Evolutionary conservation across 1,140 invertebrate genomes (phyloP).

Genomic region (Steinernema feltiae): DNA sequence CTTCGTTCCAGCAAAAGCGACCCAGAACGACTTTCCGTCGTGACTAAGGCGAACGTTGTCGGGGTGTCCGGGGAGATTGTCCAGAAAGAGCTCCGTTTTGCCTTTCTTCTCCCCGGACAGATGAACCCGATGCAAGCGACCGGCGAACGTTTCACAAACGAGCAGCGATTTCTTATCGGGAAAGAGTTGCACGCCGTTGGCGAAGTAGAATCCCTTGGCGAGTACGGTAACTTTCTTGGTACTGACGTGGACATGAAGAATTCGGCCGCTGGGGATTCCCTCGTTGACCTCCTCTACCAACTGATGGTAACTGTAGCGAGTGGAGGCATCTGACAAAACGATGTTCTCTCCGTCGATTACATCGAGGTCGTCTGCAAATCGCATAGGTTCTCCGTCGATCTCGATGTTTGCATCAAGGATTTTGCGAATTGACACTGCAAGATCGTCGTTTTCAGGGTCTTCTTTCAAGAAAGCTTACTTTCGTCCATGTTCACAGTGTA

Average conservation of each 20-base stretch:
- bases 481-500: constrained; percentile 45
- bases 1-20: constrained; percentile 7
- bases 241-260: constrained; percentile 50
- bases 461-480: not conserved
- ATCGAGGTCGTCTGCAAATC: constrained; percentile 43
- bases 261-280: constrained; percentile 50
- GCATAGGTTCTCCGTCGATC: constrained; percentile 29
- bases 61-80: constrained; percentile 60
- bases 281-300: constrained; percentile 58
- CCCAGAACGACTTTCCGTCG: constrained; percentile 50
- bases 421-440: constrained; percentile 10
- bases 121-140: constrained; percentile 47
- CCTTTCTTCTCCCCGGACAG: not conserved
- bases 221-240: constrained; percentile 44
- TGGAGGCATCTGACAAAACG: constrained; percentile 58
- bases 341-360: constrained; percentile 42
- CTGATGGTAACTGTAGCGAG: constrained; percentile 42
- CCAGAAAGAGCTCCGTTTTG: not conserved
- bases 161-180: constrained; percentile 54
- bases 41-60: constrained; percentile 59
- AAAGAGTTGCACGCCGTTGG: constrained; percentile 59
- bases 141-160: constrained; percentile 57
- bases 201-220: constrained; percentile 53
- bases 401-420: constrained; percentile 18
- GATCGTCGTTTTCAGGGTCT: not conserved